These are phyloP conservation scores for Barypeithes pellucidus DNA, from an alignment of 2,888 invertebrate genomes.

Conservation along the genomic window DNA sequence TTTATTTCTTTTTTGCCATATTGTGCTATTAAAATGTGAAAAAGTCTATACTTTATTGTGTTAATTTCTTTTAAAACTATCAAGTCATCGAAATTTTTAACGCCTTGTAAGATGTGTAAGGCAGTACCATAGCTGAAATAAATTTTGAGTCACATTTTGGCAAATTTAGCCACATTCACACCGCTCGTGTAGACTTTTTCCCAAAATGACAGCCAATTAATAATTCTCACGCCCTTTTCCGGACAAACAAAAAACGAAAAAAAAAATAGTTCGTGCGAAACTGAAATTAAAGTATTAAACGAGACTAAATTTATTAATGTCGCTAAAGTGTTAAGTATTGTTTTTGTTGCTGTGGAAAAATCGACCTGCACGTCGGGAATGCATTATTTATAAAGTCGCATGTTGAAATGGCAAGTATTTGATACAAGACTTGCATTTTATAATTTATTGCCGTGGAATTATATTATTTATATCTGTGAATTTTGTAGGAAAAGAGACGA, in stretches of 20 bases:
- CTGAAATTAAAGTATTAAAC: conserved; percentile 50
- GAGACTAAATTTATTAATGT: conserved; percentile 49
- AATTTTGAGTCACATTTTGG: no score
- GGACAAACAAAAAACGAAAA: conserved; percentile 31
- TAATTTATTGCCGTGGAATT: conserved; percentile 45
- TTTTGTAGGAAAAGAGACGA: neutral
- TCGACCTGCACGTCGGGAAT: conserved; percentile 42
- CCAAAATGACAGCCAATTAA: conserved; percentile 23
- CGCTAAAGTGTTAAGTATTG: conserved; percentile 51
- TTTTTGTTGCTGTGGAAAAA: conserved; percentile 45
- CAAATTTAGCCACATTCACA: neutral
- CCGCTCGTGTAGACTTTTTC: conserved; percentile 14
- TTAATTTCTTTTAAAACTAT: no score
- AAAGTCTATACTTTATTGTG: no score
- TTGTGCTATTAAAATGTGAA: no score
- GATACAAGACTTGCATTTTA: conserved; percentile 42
- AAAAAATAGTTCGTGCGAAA: conserved; percentile 46
- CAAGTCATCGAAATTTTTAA: no score
- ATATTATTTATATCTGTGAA: conserved; percentile 13
- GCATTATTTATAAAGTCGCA: conserved; percentile 51
- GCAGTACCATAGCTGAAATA: no score
- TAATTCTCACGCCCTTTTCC: conserved; percentile 28
- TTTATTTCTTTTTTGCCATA: no score
- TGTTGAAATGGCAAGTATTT: conserved; percentile 51
- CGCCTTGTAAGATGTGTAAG: no score